Percentiles rank a stretch among this genome's conserved stretches.
These are phyloP conservation scores for Pseudomyrmex sp. DNA, from an alignment of 1,140 invertebrate genomes.

Conservation along the genomic window DNA sequence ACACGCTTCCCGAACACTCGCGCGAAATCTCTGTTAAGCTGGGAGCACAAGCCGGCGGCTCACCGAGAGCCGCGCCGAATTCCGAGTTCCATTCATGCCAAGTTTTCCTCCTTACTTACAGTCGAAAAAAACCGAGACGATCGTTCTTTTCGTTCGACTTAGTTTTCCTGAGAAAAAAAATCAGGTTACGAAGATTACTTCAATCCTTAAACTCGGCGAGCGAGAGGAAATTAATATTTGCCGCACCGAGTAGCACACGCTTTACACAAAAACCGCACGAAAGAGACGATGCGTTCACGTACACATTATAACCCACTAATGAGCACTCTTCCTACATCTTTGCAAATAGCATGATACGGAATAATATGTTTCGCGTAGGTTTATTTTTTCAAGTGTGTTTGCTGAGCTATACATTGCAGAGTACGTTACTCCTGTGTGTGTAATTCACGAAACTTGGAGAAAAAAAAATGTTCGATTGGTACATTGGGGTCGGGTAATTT, in stretches of 20 bases:
- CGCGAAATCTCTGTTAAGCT: slow-evolving; percentile 69
- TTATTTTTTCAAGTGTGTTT: neutral
- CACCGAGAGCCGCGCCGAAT: slow-evolving; percentile 19
- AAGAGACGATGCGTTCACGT: neutral
- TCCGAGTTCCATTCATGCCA: slow-evolving; percentile 28
- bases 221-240: no score
- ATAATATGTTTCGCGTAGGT: slow-evolving; percentile 4
- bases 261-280: neutral
- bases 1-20: slow-evolving; percentile 63
- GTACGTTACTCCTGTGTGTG: neutral
- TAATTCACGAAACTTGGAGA: neutral
- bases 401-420: neutral
- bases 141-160: slow-evolving; percentile 35
- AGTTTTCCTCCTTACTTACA: neutral
- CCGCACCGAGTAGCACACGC: neutral
- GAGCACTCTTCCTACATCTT: neutral
- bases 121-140: slow-evolving; percentile 21
- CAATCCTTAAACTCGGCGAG: neutral
- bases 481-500: slow-evolving; percentile 16
- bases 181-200: slow-evolving; percentile 7
- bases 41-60: slow-evolving; percentile 41
- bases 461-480: neutral
- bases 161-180: slow-evolving; percentile 19
- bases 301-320: neutral
- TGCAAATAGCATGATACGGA: neutral